A percentile compares a stretch with the other conserved stretches of the same genome.
These are phyloP conservation scores for Hybognathus amarus DNA, from an alignment of 2,797 vertebrate species.

Conservation along the genomic window DNA sequence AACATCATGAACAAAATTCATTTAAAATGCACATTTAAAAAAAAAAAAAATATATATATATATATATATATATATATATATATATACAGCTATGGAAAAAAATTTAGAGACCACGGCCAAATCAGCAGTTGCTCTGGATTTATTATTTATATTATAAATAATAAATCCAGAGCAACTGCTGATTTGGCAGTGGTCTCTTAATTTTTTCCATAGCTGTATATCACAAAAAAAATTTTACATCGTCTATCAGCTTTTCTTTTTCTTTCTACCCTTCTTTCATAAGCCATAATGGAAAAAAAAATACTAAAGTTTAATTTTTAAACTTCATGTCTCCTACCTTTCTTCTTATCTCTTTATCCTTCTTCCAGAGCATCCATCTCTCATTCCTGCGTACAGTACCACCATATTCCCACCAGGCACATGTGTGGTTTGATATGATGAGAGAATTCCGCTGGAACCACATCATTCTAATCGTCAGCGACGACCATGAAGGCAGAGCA, in stretches of 20 bases:
- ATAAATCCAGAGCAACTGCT: too few species aligned
- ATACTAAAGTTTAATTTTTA: not conserved
- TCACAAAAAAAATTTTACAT: not conserved
- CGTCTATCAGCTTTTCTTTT: not conserved
- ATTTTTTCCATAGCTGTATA: too few species aligned
- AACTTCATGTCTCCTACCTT: not conserved
- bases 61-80: too few species aligned
- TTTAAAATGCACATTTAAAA: too few species aligned
- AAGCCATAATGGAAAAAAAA: not conserved
- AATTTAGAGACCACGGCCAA: too few species aligned
- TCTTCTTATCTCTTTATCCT: not conserved
- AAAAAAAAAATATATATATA: too few species aligned
- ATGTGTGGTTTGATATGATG: constrained; percentile 99
- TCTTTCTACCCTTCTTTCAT: not conserved
- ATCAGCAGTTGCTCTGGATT: too few species aligned
- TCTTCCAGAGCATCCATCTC: constrained; percentile 92
- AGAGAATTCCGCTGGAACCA: constrained; percentile 98
- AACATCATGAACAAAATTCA: too few species aligned
- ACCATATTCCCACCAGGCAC: constrained; percentile 97
- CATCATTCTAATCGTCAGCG: constrained; percentile 96
- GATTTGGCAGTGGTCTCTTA: too few species aligned
- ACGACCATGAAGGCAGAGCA: constrained; percentile 97
- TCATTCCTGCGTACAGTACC: constrained; percentile 97
- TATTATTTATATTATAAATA: too few species aligned
- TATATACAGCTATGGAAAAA: too few species aligned